Base-by-base conservation (phyloP, 2,113 vertebrate genomes). In the Ifrita kowaldi region DNA sequence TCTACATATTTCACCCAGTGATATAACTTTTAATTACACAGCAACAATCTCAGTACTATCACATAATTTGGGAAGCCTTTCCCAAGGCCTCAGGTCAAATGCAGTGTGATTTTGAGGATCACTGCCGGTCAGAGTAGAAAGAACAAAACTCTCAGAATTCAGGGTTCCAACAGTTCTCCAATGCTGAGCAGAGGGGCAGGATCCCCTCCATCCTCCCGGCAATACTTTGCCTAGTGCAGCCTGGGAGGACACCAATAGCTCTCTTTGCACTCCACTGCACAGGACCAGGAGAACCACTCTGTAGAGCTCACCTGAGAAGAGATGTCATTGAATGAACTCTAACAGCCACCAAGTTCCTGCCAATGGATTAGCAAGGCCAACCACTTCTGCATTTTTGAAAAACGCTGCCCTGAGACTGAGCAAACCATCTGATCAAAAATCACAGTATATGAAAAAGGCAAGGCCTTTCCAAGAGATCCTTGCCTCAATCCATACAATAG, bases 401-500 rank as follows among this genome's bases (percentile, higher is more conserved):
- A 77, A 62, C 7, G 5, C 15, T 78, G 21, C 16, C 70, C 64
- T 68, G n/a, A n/a, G 17, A n/a, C 13, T 76, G 32, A 78, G 14
- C 16, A 78, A 68, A 42, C 16, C 16, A 52, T 10, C 46, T 74
- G 35, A 73, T 35, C 28, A 55, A 50, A 84, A 84, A 42, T 39
- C 67, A 59, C 6, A 52, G 10, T 4, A 7, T 2, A 22, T 30
- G 24, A 74, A 56, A 74, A 84, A 75, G 50, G 10, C 26, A 84
- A 71, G 24, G 33, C 20, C 30, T 56, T 87, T 59, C 41, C 30
- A 56, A 67, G 35, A 39, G 4, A 78, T 4, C 19, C 18, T 39
- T 41, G 16, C 30, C 30, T 60, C 60, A n/a, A 13, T 35, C 60
- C 4, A 0, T 9, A 12, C 13, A 30, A 20, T 0, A 0, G 35